Conservation (phyloP, 2,113 vertebrate genomes). For the Hippopotamus amphibius region DNA sequence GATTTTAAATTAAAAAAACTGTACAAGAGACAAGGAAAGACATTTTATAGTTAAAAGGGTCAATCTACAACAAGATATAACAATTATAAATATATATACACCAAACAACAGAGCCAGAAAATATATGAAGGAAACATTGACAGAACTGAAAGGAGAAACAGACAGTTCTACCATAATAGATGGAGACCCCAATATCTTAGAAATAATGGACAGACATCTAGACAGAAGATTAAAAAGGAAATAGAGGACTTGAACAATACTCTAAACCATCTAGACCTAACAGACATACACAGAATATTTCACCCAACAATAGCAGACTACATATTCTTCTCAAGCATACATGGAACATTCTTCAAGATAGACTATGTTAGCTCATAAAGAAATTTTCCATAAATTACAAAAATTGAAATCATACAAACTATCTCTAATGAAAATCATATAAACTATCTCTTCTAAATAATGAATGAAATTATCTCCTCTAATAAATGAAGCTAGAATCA, state of each 20-base stretch:
- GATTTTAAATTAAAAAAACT: not conserved
- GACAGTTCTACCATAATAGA: not conserved
- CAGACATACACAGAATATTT: not conserved
- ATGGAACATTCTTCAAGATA: not conserved
- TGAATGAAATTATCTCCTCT: not conserved
- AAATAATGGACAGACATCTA: not conserved
- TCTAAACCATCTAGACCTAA: not conserved
- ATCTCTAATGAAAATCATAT: not conserved
- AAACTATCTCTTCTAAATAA: not conserved
- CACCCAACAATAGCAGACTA: not conserved
- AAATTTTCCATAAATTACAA: not conserved
- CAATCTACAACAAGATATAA: not conserved
- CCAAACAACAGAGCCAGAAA: not conserved
- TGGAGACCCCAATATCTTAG: not conserved
- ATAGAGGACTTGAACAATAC: not conserved
- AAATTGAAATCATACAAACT: not conserved
- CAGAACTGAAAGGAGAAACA: not conserved
- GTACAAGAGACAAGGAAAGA: not conserved
- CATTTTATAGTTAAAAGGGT: not conserved
- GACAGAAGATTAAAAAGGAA: slow-evolving; percentile 8
- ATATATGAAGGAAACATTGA: not conserved
- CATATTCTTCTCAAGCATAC: not conserved
- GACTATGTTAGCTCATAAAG: not conserved
- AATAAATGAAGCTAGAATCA: not conserved
- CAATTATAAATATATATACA: not conserved